A percentile compares a stretch with the other conserved stretches of the same genome.
Evolutionary conservation across 2,797 vertebrate genomes (phyloP).

Genomic region (Mus minutoides): DNA sequence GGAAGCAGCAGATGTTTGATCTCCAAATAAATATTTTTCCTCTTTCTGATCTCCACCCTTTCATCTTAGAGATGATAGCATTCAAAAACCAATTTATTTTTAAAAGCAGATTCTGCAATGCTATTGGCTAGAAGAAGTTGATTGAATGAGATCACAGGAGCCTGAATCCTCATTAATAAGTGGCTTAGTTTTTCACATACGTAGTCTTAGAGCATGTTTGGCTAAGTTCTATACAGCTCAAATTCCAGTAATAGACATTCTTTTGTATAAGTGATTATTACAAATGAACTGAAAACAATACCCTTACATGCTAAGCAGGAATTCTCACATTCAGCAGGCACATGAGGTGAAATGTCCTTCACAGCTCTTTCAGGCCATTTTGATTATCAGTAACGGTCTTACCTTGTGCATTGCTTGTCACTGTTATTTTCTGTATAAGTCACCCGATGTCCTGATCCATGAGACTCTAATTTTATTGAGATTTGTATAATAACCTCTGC

Average conservation of each 20-base stretch:
- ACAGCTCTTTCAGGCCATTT: fast-evolving
- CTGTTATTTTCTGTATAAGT: background rate
- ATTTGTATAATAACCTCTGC: background rate
- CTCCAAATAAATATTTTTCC: conserved; percentile 84
- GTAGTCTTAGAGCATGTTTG: conserved; percentile 2
- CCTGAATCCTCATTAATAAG: conserved; percentile 3
- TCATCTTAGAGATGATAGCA: conserved; percentile 57
- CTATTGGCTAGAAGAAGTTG: background rate
- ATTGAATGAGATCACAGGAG: background rate
- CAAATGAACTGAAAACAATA: background rate
- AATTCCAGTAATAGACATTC: background rate
- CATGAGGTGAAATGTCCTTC: background rate
- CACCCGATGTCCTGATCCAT: background rate
- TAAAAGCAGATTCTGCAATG: conserved; percentile 60
- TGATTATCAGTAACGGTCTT: background rate
- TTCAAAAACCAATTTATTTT: conserved; percentile 70
- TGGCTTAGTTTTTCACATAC: conserved; percentile 42
- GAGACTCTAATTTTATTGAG: background rate
- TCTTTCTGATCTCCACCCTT: conserved; percentile 65
- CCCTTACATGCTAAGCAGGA: too few species aligned
- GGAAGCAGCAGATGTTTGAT: conserved; percentile 82
- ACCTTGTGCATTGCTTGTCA: background rate
- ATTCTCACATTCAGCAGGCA: background rate
- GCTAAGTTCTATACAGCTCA: background rate
- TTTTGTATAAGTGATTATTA: background rate